Conservation (phyloP, 2,113 vertebrate genomes). For the Progne subis region DNA sequence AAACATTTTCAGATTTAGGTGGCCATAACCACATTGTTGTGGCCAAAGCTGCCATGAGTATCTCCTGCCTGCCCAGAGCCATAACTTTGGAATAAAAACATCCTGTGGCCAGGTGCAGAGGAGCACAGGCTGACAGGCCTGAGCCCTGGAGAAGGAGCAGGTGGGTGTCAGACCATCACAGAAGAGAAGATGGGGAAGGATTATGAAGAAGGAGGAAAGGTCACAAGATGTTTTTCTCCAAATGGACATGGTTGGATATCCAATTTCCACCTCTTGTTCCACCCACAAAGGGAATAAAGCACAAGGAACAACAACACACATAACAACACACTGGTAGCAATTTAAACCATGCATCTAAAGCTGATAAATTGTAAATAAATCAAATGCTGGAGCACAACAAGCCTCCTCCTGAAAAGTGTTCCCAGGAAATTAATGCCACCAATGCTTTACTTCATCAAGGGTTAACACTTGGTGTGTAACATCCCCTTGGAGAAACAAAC, state of each 20-base stretch:
- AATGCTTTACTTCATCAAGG: neutral
- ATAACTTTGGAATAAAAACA: neutral
- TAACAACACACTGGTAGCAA: neutral
- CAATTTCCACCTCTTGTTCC: neutral
- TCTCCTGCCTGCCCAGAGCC: neutral
- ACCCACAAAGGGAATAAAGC: neutral
- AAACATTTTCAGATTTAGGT: neutral
- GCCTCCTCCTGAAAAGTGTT: conserved; percentile 31
- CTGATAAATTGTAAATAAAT: conserved; percentile 50
- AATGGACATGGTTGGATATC: fast-evolving
- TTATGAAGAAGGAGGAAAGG: neutral
- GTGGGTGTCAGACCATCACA: fast-evolving
- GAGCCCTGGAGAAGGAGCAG: neutral
- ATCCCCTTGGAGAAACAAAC: conserved; percentile 33
- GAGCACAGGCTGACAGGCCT: neutral
- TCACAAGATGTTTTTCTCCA: neutral
- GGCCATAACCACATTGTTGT: neutral
- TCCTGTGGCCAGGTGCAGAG: neutral
- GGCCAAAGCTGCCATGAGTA: neutral
- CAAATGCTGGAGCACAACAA: conserved; percentile 34
- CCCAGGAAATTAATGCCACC: conserved; percentile 49
- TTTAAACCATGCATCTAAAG: conserved; percentile 14
- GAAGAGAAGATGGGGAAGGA: neutral
- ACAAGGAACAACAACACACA: neutral
- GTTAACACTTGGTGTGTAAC: conserved; percentile 30